phyloP scores from a whole-genome alignment of 64 coral and sea anemone genomes.

The Pachyseris speciosa region DNA sequence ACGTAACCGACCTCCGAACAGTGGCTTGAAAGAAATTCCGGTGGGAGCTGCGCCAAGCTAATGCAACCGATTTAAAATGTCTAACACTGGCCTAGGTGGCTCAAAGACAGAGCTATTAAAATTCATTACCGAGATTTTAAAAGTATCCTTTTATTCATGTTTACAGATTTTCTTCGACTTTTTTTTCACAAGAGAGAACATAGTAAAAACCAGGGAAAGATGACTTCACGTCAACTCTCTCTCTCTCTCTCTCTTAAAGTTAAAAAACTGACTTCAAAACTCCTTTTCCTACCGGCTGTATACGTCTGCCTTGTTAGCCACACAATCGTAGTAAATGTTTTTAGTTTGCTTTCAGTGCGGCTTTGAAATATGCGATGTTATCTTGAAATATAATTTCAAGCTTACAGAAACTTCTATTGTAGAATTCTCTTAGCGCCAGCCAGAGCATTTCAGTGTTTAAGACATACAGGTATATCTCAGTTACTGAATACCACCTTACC shows the following conservation, averaged over 20 bases:
- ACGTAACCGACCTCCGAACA: not conserved
- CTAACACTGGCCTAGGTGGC: not conserved
- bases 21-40: too few species aligned
- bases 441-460: too few species aligned
- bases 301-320: not conserved
- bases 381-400: not conserved
- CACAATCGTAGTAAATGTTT: not conserved
- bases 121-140: not conserved
- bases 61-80: not conserved
- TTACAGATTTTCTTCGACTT: not conserved
- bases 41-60: too few species aligned
- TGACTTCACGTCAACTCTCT: too few species aligned
- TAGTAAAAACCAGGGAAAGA: not conserved
- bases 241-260: too few species aligned
- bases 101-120: not conserved
- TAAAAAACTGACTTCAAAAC: not conserved
- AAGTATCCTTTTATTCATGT: not conserved
- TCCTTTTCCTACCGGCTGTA: not conserved
- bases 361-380: not conserved
- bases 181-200: not conserved
- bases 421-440: not conserved
- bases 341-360: not conserved
- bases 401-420: not conserved
- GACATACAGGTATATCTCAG: too few species aligned
- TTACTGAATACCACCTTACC: too few species aligned